These are phyloP conservation scores for Gallinago solitaria DNA, from an alignment of 2,797 vertebrate species.

Conservation along the genomic window DNA sequence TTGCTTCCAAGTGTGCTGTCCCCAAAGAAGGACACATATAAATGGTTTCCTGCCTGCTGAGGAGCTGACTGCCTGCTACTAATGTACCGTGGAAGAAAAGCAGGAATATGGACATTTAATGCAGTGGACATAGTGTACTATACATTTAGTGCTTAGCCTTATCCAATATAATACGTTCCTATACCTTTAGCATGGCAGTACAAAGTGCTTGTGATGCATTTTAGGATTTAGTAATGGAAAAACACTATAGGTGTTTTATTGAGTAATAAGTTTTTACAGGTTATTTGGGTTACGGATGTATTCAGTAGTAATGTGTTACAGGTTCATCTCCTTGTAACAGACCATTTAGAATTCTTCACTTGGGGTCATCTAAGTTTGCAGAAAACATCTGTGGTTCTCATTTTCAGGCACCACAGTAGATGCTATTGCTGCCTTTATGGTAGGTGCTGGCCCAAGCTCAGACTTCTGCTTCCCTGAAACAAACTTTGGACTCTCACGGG, in stretches of 20 bases:
- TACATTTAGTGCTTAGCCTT: not conserved
- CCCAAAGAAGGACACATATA: not conserved
- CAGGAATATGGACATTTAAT: not conserved
- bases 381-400: not conserved
- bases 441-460: not conserved
- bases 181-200: not conserved
- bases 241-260: not conserved
- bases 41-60: not conserved
- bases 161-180: not conserved
- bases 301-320: not conserved
- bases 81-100: not conserved
- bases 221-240: not conserved
- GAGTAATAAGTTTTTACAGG: not conserved
- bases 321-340: not conserved
- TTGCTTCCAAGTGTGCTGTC: not conserved
- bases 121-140: not conserved
- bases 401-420: not conserved
- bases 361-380: not conserved
- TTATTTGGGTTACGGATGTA: not conserved
- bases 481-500: not conserved
- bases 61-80: not conserved
- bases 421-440: not conserved
- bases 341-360: not conserved
- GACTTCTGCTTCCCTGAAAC: not conserved
- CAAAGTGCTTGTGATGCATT: not conserved